Percentiles rank a stretch among this genome's conserved stretches.
These are phyloP conservation scores for Elegia similella DNA, from an alignment of 2,888 invertebrate genomes.

Conservation along the genomic window DNA sequence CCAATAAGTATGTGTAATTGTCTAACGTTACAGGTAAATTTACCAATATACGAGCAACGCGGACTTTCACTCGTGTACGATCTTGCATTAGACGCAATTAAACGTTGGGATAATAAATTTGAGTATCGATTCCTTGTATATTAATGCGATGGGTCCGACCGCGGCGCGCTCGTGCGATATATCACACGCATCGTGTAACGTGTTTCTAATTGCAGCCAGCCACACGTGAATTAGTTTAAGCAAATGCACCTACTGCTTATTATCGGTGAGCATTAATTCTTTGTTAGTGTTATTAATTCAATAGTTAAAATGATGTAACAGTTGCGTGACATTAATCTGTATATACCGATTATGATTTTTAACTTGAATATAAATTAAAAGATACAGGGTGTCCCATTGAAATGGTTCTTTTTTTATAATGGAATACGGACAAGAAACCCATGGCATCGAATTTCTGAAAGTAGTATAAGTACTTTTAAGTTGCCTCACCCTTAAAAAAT, in stretches of 20 bases:
- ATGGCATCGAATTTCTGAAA: too few species aligned
- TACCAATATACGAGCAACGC: background rate
- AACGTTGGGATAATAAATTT: conserved; percentile 16
- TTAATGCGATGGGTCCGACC: conserved; percentile 13
- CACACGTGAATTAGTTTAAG: background rate
- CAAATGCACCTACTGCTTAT: background rate
- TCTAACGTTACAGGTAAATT: background rate
- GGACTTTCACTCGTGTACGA: conserved; percentile 14
- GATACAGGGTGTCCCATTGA: too few species aligned
- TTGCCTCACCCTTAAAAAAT: too few species aligned
- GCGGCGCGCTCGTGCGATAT: conserved; percentile 13
- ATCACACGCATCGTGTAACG: conserved; percentile 13
- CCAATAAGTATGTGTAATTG: background rate
- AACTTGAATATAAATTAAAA: too few species aligned
- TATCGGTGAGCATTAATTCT: background rate
- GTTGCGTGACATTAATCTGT: too few species aligned
- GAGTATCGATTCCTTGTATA: conserved; percentile 17
- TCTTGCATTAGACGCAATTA: conserved; percentile 17
- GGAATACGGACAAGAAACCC: too few species aligned
- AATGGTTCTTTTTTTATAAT: too few species aligned
- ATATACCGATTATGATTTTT: too few species aligned
- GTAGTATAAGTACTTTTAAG: too few species aligned
- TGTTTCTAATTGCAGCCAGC: conserved; percentile 13
- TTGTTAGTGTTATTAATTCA: too few species aligned
- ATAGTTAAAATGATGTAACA: too few species aligned